Conservation (phyloP, 1,140 invertebrate genomes). For the Drosophila repletoides region DNA sequence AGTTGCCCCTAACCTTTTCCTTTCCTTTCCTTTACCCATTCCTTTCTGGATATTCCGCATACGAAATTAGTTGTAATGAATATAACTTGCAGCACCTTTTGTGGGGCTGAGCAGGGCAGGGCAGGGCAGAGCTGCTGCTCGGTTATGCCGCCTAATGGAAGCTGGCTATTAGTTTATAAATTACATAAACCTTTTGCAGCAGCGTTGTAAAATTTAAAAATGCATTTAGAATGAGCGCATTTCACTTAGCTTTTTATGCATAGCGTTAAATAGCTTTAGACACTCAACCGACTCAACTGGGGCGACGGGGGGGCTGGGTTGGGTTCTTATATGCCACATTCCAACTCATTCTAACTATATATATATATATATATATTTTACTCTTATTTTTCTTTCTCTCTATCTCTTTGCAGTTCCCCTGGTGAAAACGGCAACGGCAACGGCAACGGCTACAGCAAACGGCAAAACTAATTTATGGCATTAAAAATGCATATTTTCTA, state of each 20-base stretch:
- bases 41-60: slow-evolving; percentile 6
- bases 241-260: slow-evolving; percentile 32
- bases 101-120: too few species aligned
- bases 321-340: slow-evolving; percentile 24
- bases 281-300: too few species aligned
- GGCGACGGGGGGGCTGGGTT: slow-evolving; percentile 6
- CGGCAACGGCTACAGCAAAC: slow-evolving; percentile 43
- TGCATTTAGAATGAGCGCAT: slow-evolving; percentile 30
- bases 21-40: too few species aligned
- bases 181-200: slow-evolving; percentile 28
- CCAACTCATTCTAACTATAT: slow-evolving; percentile 5
- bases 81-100: slow-evolving; percentile 22
- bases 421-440: slow-evolving; percentile 32
- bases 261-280: slow-evolving; percentile 43
- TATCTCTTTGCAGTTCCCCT: slow-evolving; percentile 40
- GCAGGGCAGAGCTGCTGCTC: too few species aligned
- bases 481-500: slow-evolving; percentile 81
- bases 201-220: slow-evolving; percentile 29
- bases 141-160: slow-evolving; percentile 38
- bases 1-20: too few species aligned
- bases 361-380: too few species aligned
- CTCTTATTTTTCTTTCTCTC: slow-evolving; percentile 12
- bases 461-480: slow-evolving; percentile 79
- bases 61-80: slow-evolving; percentile 33
- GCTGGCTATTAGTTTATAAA: slow-evolving; percentile 36